Conservation (phyloP, 2,113 vertebrate species). For the Cacatua alba region DNA sequence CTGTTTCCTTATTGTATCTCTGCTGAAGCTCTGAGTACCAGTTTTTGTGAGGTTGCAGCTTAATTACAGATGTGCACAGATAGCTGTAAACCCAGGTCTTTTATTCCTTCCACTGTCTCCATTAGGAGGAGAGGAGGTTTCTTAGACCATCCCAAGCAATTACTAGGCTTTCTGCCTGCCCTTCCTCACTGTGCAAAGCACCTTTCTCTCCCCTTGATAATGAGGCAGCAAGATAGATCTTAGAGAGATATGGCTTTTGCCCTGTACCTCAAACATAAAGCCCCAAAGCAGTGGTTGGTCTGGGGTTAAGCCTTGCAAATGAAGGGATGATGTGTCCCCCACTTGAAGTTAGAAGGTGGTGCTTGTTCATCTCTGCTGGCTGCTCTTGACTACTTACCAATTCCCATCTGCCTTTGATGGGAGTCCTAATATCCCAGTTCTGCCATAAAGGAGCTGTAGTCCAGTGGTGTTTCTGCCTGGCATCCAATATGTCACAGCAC, state of each 20-base stretch:
- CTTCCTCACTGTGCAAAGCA: not conserved
- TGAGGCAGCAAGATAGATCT: slow-evolving; percentile 37
- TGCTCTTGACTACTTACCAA: not conserved
- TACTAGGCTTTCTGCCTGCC: not conserved
- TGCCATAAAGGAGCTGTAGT: not conserved
- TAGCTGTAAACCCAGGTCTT: not conserved
- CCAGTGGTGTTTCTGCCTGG: not conserved
- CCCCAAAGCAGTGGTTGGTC: not conserved
- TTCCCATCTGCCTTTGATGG: not conserved
- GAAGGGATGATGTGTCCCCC: not conserved
- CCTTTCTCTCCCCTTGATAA: not conserved
- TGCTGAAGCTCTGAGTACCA: not conserved
- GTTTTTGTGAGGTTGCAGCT: not conserved
- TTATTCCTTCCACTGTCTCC: not conserved
- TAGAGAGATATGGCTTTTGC: not conserved
- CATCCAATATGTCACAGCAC: not conserved
- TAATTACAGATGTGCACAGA: slow-evolving; percentile 7
- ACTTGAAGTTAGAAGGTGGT: not conserved
- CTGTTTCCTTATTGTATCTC: not conserved
- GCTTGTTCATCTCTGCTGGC: not conserved
- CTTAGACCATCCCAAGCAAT: not conserved
- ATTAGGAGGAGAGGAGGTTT: not conserved
- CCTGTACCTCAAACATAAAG: not conserved
- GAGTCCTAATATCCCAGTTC: not conserved
- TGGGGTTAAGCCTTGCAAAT: not conserved